phyloP scores from a whole-genome alignment of 2,888 invertebrate species.

The Tiphia femorata region DNA sequence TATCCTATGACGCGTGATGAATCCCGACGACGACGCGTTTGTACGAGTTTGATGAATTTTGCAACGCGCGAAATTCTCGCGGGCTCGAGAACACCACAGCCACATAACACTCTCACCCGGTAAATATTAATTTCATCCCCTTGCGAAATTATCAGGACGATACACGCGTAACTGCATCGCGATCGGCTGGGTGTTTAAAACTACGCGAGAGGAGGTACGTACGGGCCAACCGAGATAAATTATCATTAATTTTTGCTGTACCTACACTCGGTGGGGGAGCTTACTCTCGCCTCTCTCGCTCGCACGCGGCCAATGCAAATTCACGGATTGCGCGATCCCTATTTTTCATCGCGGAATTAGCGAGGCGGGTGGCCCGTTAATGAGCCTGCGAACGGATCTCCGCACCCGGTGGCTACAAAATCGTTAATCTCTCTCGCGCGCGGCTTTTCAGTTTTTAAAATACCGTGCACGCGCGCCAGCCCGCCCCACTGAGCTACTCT shows the following conservation, averaged over 20 bases:
- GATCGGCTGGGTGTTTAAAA: no score
- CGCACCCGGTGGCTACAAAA: slow-evolving; percentile 9
- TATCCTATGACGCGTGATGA: no score
- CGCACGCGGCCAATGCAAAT: background rate
- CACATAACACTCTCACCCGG: no score
- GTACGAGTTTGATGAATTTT: no score
- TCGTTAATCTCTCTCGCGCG: slow-evolving; percentile 24
- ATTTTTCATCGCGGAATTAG: slow-evolving; percentile 21
- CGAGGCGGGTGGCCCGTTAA: slow-evolving; percentile 18
- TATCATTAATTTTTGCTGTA: background rate
- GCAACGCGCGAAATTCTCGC: no score
- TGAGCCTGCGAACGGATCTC: slow-evolving; percentile 12
- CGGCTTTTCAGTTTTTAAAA: slow-evolving; percentile 18
- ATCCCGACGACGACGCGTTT: no score
- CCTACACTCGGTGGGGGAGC: background rate
- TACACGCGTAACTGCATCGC: no score
- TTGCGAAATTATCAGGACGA: no score
- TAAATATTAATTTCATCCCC: no score
- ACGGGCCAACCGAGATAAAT: background rate
- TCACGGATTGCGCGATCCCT: background rate
- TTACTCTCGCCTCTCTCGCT: no score
- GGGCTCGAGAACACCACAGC: no score
- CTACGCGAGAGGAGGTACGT: background rate
- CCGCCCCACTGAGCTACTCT: no score
- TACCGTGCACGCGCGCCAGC: slow-evolving; percentile 6